Percentiles rank a stretch among this genome's conserved stretches.
Evolutionary conservation across 2,113 vertebrate species (phyloP).

Genomic region (Hippoglossus stenolepis): DNA sequence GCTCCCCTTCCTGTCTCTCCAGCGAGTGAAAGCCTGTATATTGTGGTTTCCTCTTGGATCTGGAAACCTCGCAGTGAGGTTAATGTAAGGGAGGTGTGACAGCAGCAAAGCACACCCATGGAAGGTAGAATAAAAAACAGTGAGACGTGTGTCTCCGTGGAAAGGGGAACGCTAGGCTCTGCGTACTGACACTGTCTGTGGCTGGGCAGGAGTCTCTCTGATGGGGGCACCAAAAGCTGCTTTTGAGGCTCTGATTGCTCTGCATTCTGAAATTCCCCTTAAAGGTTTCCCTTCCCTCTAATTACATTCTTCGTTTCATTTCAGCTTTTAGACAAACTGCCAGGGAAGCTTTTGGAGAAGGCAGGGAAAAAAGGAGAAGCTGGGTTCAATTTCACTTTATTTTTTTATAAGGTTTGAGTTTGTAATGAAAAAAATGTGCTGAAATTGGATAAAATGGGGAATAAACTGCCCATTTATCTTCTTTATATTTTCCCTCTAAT

Average conservation of each 20-base stretch:
- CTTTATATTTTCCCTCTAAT: slow-evolving; percentile 78
- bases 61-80: slow-evolving; percentile 51
- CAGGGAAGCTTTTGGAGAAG: slow-evolving; percentile 76
- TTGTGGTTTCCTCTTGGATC: slow-evolving; percentile 62
- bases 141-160: slow-evolving; percentile 38
- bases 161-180: slow-evolving; percentile 47
- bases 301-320: slow-evolving; percentile 81
- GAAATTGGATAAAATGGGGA: slow-evolving; percentile 76
- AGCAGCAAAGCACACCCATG: slow-evolving; percentile 50
- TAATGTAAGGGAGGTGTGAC: slow-evolving; percentile 67
- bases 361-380: slow-evolving; percentile 47
- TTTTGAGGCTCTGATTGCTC: slow-evolving; percentile 76
- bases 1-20: slow-evolving; percentile 44
- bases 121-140: slow-evolving; percentile 58
- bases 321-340: slow-evolving; percentile 76
- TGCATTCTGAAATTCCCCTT: slow-evolving; percentile 77
- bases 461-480: slow-evolving; percentile 81
- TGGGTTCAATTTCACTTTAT: slow-evolving; percentile 73
- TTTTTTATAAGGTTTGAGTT: slow-evolving; percentile 74
- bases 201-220: slow-evolving; percentile 67
- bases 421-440: slow-evolving; percentile 78
- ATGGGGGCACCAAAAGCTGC: slow-evolving; percentile 60
- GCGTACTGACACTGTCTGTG: slow-evolving; percentile 62
- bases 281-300: slow-evolving; percentile 79
- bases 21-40: slow-evolving; percentile 42